A percentile compares a stretch with the other conserved stretches of the same genome.
These are phyloP conservation scores for Phymatocera aterrima DNA, from an alignment of 2,888 invertebrate species.

Conservation along the genomic window DNA sequence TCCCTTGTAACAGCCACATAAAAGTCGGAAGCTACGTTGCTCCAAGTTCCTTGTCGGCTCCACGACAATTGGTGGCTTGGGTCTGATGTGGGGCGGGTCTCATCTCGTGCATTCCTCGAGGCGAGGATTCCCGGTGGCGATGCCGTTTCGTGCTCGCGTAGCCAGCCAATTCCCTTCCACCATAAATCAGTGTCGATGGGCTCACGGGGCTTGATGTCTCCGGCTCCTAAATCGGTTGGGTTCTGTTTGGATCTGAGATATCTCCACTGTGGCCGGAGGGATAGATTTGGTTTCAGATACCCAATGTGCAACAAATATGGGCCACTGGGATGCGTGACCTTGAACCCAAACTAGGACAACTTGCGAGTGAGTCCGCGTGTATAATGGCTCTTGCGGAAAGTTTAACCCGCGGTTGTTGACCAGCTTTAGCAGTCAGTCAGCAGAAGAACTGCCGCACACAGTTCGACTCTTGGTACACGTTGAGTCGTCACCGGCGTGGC, in stretches of 20 bases:
- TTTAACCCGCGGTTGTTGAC: neutral
- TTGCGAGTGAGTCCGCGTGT: neutral
- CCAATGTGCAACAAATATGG: neutral
- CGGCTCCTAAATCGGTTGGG: neutral
- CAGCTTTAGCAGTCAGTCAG: neutral
- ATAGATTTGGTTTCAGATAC: neutral
- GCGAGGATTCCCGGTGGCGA: neutral
- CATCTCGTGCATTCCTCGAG: no score
- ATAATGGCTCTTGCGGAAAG: neutral
- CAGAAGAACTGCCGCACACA: neutral
- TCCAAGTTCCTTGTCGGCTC: no score
- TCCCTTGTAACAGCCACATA: neutral
- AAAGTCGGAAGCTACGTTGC: neutral
- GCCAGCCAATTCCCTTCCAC: neutral
- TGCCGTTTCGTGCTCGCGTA: neutral
- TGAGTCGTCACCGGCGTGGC: neutral
- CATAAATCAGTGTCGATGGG: neutral
- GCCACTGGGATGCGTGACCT: neutral
- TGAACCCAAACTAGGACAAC: neutral
- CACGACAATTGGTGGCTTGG: no score
- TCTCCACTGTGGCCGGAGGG: neutral
- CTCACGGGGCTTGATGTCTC: neutral
- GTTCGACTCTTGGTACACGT: neutral
- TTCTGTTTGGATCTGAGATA: neutral
- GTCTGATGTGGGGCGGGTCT: no score